These are phyloP conservation scores for Harpia harpyja DNA, from an alignment of 2,797 vertebrate species.

Conservation along the genomic window DNA sequence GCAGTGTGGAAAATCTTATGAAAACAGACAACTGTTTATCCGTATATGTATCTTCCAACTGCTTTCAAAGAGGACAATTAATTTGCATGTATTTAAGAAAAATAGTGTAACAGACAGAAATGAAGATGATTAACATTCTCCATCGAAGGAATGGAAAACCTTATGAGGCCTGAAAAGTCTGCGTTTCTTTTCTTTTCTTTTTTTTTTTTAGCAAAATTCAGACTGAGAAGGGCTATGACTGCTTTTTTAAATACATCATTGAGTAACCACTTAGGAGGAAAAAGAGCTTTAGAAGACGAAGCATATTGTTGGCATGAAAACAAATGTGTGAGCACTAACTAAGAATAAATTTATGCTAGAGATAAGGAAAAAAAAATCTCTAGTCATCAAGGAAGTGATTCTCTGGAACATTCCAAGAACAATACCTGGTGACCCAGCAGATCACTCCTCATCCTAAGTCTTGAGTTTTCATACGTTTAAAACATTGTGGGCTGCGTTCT, in stretches of 20 bases:
- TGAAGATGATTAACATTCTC: background rate
- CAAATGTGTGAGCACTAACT: conserved; percentile 21
- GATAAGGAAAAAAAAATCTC: background rate
- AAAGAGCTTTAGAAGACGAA: conserved; percentile 2
- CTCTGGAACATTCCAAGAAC: background rate
- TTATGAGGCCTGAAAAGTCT: background rate
- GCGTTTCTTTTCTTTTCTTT: background rate
- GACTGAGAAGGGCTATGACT: background rate
- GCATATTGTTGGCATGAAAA: conserved; percentile 1
- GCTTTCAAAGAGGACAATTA: background rate
- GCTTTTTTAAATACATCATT: background rate
- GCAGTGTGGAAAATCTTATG: background rate
- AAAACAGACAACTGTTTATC: background rate
- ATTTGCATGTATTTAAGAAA: background rate
- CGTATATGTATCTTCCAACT: background rate
- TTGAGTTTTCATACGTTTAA: background rate
- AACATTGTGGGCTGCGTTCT: background rate
- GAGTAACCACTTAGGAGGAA: conserved; percentile 6
- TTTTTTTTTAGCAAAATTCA: background rate
- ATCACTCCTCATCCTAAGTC: background rate
- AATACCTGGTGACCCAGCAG: background rate
- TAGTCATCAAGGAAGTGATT: conserved; percentile 12
- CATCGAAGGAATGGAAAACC: background rate
- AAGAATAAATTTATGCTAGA: conserved; percentile 14
- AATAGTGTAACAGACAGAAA: background rate